Evolutionary conservation across 2,888 invertebrate genomes (phyloP), one percentile per base, ranked within the genome.

Genomic region (Teleiodes luculella): DNA sequence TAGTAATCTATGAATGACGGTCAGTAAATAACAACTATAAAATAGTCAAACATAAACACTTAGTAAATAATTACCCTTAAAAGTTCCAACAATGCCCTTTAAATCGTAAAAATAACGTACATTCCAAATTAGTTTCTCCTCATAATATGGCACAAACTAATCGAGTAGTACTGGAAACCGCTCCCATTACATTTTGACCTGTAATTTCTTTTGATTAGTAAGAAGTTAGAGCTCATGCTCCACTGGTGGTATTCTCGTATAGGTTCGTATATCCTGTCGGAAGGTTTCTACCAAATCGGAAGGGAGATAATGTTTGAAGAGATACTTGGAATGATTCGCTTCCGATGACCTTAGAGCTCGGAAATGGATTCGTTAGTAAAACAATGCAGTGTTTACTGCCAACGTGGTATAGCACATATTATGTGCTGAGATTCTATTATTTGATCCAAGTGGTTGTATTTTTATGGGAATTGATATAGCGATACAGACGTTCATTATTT

Each of bases 201-300:
- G 1, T 10, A 8, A n/a, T 13, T 28, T 8, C 13, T 5, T 41
- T 20, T n/a, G 0, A 1, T 14, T 13, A 11, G 7, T 20, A 14
- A 7, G 1, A 2, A 5, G 13, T 5, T 2, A 28, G 43, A 48
- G 54, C 7, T 33, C 54, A 47, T 7, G 3, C 11, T 1, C 1
- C 8, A 14, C 14, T 43, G 41, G 53, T 13, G 0, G 49, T 36
- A 11, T 24, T 24, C 24, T 24, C 24, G 24, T 24, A 24, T 24
- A 24, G 24, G 13, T 18, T 7, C 16, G 35, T 33, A 66, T 66
- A 72, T 72, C 72, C 70, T 72, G 70, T 72, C 78, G 80, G 82
- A 83, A 83, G 71, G 80, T 81, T 84, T 83, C 80, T 78, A 80
- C 71, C 76, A 70, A 80, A 87, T 86, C 84, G 81, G 82, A 81